Evolutionary conservation across 2,797 vertebrate genomes (phyloP).

Genomic region (Orestias chungarensis): DNA sequence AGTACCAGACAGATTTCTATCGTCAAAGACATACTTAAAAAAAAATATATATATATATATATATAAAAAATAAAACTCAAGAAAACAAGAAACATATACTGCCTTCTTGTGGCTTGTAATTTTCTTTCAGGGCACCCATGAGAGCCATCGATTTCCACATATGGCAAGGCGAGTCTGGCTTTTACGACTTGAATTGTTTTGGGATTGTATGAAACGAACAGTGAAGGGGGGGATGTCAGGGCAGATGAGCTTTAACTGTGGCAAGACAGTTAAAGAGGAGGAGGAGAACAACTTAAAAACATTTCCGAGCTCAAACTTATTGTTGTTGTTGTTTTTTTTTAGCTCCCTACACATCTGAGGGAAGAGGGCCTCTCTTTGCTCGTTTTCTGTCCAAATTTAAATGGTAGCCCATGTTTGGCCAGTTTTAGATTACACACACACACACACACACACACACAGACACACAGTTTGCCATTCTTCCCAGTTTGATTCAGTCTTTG

Average conservation of each 20-base stretch:
- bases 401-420: neutral
- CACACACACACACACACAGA: too few relatives aligned
- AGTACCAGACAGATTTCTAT: slow-evolving; percentile 51
- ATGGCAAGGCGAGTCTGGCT: slow-evolving; percentile 64
- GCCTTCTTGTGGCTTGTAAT: slow-evolving; percentile 60
- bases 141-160: slow-evolving; percentile 72
- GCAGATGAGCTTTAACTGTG: slow-evolving; percentile 64
- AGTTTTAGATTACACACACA: slow-evolving; percentile 23
- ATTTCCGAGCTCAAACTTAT: neutral
- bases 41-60: too few relatives aligned
- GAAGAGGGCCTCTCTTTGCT: neutral
- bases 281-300: slow-evolving; percentile 29
- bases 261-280: slow-evolving; percentile 36
- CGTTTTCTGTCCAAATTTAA: slow-evolving; percentile 18
- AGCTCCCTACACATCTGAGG: neutral
- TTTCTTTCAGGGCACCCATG: slow-evolving; percentile 66
- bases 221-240: slow-evolving; percentile 54
- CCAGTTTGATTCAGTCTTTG: slow-evolving; percentile 32
- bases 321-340: neutral
- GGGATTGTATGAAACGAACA: slow-evolving; percentile 67
- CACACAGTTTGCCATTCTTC: slow-evolving; percentile 16
- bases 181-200: slow-evolving; percentile 74
- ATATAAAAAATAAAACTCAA: slow-evolving; percentile 44
- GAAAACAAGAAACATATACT: slow-evolving; percentile 62
- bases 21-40: slow-evolving; percentile 24